Evolutionary conservation across 2,888 invertebrate species (phyloP), one percentile per base, ranked within the genome.

Genomic region (Malthinus flaveolus): DNA sequence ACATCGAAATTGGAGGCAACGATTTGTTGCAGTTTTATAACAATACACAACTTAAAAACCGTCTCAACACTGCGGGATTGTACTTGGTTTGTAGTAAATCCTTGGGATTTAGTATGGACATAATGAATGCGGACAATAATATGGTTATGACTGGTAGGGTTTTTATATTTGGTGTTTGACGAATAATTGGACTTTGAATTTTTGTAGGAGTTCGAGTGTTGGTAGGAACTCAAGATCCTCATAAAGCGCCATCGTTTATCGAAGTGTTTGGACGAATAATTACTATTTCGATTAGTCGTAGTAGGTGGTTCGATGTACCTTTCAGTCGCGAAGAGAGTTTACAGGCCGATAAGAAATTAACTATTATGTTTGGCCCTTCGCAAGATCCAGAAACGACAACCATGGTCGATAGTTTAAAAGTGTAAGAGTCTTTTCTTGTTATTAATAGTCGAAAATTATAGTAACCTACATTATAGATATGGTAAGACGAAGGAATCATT

Each of bases 241-340:
- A 88, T 55, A 83, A 90, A 65, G 88, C 90, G 0, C 95, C 95
- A 0, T 82, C 90, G 1, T 88, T 85, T 71, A 84, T 92, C 31
- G 91, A 91, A 78, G 79, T 91, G 1, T 87, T 89, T 73, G 91
- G 91, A 3, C 82, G 94, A 66, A 84, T 85, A 4, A 82, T 92
- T n/a, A 84, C 85, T 8, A 90, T 91, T 0, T 81, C 84, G 5
- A 83, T 91, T 2, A 84, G 86, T 0, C 85, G 93, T 32, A 89
- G 89, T 67, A 86, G 98, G 9, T 98, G 97, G 97, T 96, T 91
- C 73, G 97, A 98, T 76, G 87, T 98, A 66, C 97, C 97, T 0
- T 83, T 98, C 64, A 94, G 95, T 0, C 84, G 95, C 44, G 97
- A 97, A 71, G 97, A 98, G 78, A 93, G 94, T 52, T 80, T 97